Conservation (phyloP, 1,140 invertebrate species). For the Ceratoteleas bidentatus region DNA sequence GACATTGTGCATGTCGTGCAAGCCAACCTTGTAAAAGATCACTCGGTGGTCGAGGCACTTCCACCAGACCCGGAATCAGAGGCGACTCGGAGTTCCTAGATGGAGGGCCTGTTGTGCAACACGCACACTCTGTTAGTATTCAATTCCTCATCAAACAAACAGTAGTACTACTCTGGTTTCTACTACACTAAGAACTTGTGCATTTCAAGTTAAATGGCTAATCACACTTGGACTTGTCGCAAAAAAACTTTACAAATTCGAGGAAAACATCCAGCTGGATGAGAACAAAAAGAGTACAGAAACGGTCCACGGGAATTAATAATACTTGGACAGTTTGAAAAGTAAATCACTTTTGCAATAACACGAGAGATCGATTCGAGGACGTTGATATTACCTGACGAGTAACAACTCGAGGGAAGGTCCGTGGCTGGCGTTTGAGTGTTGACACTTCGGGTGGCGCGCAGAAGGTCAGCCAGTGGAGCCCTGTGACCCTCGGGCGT, state of each 20-base stretch:
- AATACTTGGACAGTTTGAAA: neutral
- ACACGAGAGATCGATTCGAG: neutral
- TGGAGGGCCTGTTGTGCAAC: slow-evolving; percentile 80
- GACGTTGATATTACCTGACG: slow-evolving; percentile 80
- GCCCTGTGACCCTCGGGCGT: slow-evolving; percentile 92
- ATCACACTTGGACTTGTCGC: too few relatives aligned
- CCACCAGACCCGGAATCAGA: slow-evolving; percentile 82
- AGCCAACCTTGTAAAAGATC: slow-evolving; percentile 81
- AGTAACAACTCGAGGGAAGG: slow-evolving; percentile 82
- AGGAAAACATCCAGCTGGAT: too few relatives aligned
- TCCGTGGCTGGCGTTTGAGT: slow-evolving; percentile 89
- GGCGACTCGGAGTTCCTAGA: slow-evolving; percentile 84
- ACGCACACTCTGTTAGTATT: slow-evolving; percentile 72
- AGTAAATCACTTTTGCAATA: neutral
- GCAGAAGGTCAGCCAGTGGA: slow-evolving; percentile 88
- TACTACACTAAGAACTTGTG: too few relatives aligned
- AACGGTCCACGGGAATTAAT: too few relatives aligned
- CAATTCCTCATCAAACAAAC: slow-evolving; percentile 26
- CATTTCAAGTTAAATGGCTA: too few relatives aligned
- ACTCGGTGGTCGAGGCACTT: slow-evolving; percentile 83
- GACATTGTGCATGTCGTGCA: slow-evolving; percentile 60
- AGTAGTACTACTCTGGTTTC: too few relatives aligned
- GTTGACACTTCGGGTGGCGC: slow-evolving; percentile 88
- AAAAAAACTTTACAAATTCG: too few relatives aligned
- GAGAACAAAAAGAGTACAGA: too few relatives aligned